Evolutionary conservation across 1,140 invertebrate genomes (phyloP), one percentile per base, ranked within the genome.

Genomic region (Caenorhabditis tropicalis): DNA sequence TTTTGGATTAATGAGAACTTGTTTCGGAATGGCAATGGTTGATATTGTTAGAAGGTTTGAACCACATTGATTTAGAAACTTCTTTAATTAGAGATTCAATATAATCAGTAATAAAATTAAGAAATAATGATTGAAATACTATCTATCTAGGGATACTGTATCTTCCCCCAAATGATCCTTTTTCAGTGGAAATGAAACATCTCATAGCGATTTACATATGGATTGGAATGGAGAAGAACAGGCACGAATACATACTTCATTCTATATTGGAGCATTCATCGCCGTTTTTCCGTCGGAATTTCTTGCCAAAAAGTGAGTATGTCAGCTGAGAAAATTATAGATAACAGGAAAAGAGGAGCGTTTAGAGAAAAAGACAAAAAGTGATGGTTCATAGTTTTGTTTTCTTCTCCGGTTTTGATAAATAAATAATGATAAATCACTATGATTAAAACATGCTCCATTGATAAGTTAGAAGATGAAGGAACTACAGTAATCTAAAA

Each of bases 1-100:
- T 46, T 49, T 49, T 29, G 84, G 60, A 39, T 43, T 85, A 43
- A 31, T 81, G 27, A 31, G 84, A 19, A 79, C 58, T 43, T 82
- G 60, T 53, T 80, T 85, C 19, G 65, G 60, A 33, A 85, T 85
- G 80, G 80, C 84, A 1, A 81, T 85, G 49, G 79, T 85, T 43
- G 83, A 80, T 79, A 85, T 85, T 70, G 84, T 85, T 3, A 27
- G 21, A 65, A 60, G 83, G 79, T 82, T 39, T 39, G 21, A 7
- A 81, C 31, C 43, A 21, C 39, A 53, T 46, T 84, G 27, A 16
- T 56, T 80, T 46, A 80, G 60, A n/a, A 53, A 74, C 43, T 74
- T 29, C 27, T 60, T 81, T 10, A n/a, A n/a, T n/a, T n/a, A n/a
- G n/a, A n/a, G n/a, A n/a, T n/a, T n/a, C n/a, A n/a, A n/a, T n/a